phyloP scores from a whole-genome alignment of 2,797 vertebrate genomes.

The Carcharodon carcharias region DNA sequence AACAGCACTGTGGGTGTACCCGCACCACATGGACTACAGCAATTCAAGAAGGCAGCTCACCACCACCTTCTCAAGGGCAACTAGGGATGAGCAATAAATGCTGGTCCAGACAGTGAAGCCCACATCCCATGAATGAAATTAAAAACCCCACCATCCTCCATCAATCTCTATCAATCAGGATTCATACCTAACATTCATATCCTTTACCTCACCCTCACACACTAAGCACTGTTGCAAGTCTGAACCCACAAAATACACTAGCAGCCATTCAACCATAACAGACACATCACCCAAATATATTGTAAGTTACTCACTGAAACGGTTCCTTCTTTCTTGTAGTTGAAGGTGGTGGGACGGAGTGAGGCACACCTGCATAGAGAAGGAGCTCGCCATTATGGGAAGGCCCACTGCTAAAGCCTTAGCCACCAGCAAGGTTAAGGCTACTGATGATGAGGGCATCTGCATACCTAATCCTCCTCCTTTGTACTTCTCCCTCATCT shows the following conservation, averaged over 20 bases:
- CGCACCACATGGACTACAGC: no score
- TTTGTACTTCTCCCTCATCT: background rate
- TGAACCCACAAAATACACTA: background rate
- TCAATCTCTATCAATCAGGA: no score
- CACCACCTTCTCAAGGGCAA: no score
- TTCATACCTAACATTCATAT: background rate
- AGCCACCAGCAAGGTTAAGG: background rate
- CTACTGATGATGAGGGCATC: no score
- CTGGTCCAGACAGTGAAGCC: no score
- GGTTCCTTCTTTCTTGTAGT: background rate
- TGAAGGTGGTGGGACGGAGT: background rate
- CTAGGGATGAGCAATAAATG: no score
- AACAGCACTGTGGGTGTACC: no score
- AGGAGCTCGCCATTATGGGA: background rate
- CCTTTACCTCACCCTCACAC: no score
- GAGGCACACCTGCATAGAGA: background rate
- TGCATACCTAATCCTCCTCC: background rate
- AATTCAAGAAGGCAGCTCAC: no score
- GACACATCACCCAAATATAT: background rate
- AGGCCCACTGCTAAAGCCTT: background rate
- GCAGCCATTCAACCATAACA: background rate
- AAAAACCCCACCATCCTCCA: no score
- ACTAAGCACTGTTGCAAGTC: no score
- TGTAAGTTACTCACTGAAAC: background rate
- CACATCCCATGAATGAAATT: no score